These are phyloP conservation scores for Aricia agestis DNA, from an alignment of 1,140 invertebrate genomes.

Conservation along the genomic window DNA sequence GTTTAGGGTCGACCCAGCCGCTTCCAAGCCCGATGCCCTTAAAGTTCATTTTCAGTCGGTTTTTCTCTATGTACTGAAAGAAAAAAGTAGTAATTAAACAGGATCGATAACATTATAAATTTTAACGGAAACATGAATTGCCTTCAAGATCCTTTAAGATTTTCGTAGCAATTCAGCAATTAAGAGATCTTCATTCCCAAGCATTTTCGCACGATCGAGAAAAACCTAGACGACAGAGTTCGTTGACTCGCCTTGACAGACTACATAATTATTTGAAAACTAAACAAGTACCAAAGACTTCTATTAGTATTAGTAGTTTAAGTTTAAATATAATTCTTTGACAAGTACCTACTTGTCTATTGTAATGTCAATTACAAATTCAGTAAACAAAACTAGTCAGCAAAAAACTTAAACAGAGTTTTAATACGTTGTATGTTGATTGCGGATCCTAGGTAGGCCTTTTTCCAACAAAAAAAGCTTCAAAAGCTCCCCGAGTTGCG, in stretches of 20 bases:
- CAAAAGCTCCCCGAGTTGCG: too few relatives aligned
- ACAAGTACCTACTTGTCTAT: not conserved
- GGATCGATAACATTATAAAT: not conserved
- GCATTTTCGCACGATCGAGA: not conserved
- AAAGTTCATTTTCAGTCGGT: constrained; percentile 81
- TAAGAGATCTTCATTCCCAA: not conserved
- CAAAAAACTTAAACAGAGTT: not conserved
- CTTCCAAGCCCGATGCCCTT: constrained; percentile 85
- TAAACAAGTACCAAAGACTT: not conserved
- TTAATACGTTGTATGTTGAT: not conserved
- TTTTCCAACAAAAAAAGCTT: too few relatives aligned
- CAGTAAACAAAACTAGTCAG: not conserved
- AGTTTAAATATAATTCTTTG: too few relatives aligned
- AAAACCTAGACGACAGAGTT: not conserved
- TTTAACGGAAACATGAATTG: not conserved
- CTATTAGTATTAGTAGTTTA: too few relatives aligned
- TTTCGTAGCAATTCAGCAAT: not conserved
- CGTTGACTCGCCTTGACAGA: constrained; percentile 8
- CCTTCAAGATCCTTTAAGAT: too few relatives aligned
- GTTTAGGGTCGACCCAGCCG: constrained; percentile 84
- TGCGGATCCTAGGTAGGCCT: too few relatives aligned
- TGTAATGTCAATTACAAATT: not conserved
- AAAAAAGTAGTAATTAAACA: constrained; percentile 21
- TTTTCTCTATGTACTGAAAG: constrained; percentile 78
- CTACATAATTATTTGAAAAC: not conserved